These are phyloP conservation scores for Sciaenops ocellatus DNA, from an alignment of 2,797 vertebrate genomes.

Conservation along the genomic window DNA sequence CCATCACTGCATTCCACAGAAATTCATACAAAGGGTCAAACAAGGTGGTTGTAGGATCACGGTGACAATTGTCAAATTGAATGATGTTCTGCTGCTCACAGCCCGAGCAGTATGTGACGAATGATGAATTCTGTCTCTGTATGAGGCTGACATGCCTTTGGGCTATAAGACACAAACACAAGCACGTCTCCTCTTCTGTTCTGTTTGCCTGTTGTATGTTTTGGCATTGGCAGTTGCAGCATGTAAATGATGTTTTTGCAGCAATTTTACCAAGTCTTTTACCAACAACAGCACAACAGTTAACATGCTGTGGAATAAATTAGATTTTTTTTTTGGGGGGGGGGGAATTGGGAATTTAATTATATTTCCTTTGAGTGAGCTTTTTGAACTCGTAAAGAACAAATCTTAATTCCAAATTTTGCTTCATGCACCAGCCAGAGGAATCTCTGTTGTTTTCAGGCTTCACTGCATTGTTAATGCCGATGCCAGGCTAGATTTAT, in stretches of 20 bases:
- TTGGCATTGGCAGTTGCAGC: background rate
- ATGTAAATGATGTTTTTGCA: background rate
- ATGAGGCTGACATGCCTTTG: background rate
- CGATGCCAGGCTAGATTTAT: background rate
- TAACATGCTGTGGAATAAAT: background rate
- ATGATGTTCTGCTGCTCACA: background rate
- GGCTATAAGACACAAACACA: background rate
- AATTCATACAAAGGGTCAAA: conserved; percentile 15
- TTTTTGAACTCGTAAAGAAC: background rate
- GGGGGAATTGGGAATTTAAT: background rate
- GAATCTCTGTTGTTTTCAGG: background rate
- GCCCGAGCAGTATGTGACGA: background rate
- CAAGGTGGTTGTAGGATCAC: conserved; percentile 6
- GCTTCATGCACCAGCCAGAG: background rate
- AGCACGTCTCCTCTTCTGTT: background rate
- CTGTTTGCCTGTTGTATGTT: background rate
- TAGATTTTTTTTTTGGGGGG: background rate
- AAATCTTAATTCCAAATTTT: background rate
- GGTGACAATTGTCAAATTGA: conserved; percentile 5
- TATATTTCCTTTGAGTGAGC: background rate
- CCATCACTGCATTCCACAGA: conserved; percentile 34
- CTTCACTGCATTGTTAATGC: background rate
- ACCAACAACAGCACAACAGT: background rate
- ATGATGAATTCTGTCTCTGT: conserved; percentile 12
- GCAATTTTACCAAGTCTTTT: background rate